Percentiles rank a stretch among this genome's conserved stretches.
Conservation (phyloP, 2,113 vertebrate species). For the Nycticebus coucang region DNA sequence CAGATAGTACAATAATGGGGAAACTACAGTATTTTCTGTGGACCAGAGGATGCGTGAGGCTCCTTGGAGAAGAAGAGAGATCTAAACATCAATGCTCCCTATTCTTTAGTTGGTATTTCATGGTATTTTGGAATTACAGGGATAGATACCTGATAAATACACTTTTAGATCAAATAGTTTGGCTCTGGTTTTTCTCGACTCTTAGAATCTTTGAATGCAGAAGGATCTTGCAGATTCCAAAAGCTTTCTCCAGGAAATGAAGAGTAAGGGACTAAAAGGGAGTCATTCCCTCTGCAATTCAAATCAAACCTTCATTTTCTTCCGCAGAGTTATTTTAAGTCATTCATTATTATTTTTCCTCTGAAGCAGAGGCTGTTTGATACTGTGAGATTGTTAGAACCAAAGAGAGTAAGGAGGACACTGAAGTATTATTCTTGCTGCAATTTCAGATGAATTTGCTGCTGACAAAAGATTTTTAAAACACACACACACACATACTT, state of each 20-base stretch:
- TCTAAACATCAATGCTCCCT: background rate
- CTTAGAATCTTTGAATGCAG: constrained; percentile 57
- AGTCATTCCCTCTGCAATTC: constrained; percentile 72
- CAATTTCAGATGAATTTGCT: constrained; percentile 72
- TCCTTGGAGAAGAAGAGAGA: background rate
- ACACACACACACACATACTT: constrained; percentile 31
- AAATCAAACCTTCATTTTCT: constrained; percentile 81
- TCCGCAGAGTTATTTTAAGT: constrained; percentile 82
- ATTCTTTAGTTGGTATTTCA: background rate
- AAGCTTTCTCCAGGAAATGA: constrained; percentile 68
- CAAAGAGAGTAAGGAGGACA: constrained; percentile 73
- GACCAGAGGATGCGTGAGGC: background rate
- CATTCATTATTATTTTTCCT: constrained; percentile 81
- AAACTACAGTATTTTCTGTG: fast-evolving
- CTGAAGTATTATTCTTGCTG: constrained; percentile 75
- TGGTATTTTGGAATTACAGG: background rate
- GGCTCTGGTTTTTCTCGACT: constrained; percentile 29
- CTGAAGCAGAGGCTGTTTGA: constrained; percentile 76
- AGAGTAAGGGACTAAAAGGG: constrained; percentile 53
- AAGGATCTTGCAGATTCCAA: constrained; percentile 58
- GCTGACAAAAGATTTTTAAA: constrained; percentile 74
- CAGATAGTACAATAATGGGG: background rate
- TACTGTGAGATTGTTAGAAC: constrained; percentile 69
- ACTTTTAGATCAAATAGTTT: constrained; percentile 21
- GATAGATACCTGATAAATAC: background rate